Evolutionary conservation across 2,797 vertebrate genomes (phyloP).

Genomic region (Pseudochirops corinnae): DNA sequence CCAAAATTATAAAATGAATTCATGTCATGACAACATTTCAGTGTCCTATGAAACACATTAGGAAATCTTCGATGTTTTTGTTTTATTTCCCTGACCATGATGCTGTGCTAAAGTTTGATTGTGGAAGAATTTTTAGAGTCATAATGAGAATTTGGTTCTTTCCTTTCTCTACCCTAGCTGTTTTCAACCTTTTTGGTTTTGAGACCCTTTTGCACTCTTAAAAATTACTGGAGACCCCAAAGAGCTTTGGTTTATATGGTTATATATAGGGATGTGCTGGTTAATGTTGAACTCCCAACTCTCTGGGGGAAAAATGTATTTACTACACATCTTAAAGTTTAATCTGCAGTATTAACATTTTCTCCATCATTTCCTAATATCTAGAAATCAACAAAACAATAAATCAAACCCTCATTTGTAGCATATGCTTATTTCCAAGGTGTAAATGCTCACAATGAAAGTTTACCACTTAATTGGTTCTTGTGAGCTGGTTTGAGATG

Average conservation of each 20-base stretch:
- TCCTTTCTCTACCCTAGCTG: neutral
- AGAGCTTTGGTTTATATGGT: neutral
- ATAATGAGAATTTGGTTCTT: constrained; percentile 25
- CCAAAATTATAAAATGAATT: constrained; percentile 41
- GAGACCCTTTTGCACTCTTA: neutral
- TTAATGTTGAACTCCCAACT: neutral
- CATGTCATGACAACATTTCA: constrained; percentile 62
- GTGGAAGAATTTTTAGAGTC: constrained; percentile 51
- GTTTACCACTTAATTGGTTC: neutral
- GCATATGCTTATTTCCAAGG: neutral
- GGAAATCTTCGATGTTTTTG: constrained; percentile 66
- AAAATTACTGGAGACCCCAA: neutral
- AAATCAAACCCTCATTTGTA: neutral
- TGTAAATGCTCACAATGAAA: neutral
- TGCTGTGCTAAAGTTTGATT: constrained; percentile 50
- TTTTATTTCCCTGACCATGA: constrained; percentile 24
- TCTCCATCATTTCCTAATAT: neutral
- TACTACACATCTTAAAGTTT: neutral
- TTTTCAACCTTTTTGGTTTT: neutral
- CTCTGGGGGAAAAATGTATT: neutral
- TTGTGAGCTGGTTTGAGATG: neutral
- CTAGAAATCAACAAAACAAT: neutral
- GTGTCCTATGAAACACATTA: constrained; percentile 62
- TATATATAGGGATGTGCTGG: neutral
- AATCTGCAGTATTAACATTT: neutral